phyloP scores from a whole-genome alignment of 2,797 vertebrate species.

The Masticophis lateralis region DNA sequence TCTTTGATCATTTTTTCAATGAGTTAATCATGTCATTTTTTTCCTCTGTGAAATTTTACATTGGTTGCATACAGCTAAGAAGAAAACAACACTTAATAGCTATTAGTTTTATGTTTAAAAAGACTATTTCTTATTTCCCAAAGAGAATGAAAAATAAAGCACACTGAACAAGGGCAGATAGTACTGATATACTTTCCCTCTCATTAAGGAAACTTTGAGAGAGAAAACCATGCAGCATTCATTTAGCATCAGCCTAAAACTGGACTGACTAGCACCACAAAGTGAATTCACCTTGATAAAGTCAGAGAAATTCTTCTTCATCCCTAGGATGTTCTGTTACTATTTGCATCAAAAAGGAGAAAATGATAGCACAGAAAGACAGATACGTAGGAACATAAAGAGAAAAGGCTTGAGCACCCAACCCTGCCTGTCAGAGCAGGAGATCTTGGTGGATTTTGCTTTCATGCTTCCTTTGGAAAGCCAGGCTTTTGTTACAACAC shows the following conservation, averaged over 20 bases:
- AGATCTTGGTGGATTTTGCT: constrained; percentile 15
- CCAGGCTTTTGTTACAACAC: constrained; percentile 8
- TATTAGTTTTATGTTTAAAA: neutral
- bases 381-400: constrained; percentile 6
- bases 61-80: neutral
- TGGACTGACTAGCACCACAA: neutral
- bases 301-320: neutral
- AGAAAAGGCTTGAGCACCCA: constrained; percentile 13
- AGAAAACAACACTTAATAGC: neutral
- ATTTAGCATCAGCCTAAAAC: neutral
- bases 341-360: constrained; percentile 6
- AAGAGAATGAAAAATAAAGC: neutral
- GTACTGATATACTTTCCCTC: neutral
- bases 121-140: neutral
- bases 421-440: neutral
- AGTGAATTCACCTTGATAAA: constrained; percentile 7
- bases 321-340: neutral
- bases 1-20: neutral
- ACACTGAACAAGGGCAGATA: neutral
- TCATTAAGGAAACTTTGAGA: neutral
- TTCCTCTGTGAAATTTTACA: neutral
- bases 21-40: neutral
- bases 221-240: neutral
- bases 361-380: neutral
- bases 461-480: constrained; percentile 15